Evolutionary conservation across 2,113 vertebrate species (phyloP), one percentile per base, ranked within the genome.

Genomic region (Charina bottae): DNA sequence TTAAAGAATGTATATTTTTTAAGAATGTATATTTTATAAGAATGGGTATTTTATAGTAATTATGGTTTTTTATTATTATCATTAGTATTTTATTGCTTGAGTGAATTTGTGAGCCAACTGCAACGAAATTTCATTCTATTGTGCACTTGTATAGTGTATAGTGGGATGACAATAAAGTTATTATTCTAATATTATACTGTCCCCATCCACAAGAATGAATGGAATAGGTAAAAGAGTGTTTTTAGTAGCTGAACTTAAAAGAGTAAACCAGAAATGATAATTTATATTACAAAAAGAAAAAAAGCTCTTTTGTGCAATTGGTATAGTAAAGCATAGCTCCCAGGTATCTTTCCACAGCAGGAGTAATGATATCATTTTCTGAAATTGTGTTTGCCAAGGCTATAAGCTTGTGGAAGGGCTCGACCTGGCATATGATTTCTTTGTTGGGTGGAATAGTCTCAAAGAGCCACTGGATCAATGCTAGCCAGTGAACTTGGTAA

Each of bases 281-380:
- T 72, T 72, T 72, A 72, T 33, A 72, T 72, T n/a, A n/a, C 7
- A 0, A 72, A 72, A 72, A 68, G 89, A 0, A 72, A 72, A 72
- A 68, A 90, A 60, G 37, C 37, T 93, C 49, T 92, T 96, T 93
- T 85, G 83, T 93, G 53, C n/a, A 21, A 87, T 7, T 24, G 15
- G 53, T 56, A 15, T 33, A 54, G 54, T 84, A 2, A 26, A 55
- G 13, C 49, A 55, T 37, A 37, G 68, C 15, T 78, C 33, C 33
- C 7, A 2, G 19, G 33, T 78, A 42, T 78, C 33, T 78, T 78
- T 78, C 37, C 33, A 42, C 33, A 85, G 85, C 26, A 86, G 53
- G 26, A 55, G n/a, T 86, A 55, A 55, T 86, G 17, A 17, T 54
- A 54, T 54, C 26, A 54, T 54, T 15, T 85, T 28, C 28, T 0